These are phyloP conservation scores for Garrulus glandarius DNA, from an alignment of 2,797 vertebrate genomes.

Conservation along the genomic window DNA sequence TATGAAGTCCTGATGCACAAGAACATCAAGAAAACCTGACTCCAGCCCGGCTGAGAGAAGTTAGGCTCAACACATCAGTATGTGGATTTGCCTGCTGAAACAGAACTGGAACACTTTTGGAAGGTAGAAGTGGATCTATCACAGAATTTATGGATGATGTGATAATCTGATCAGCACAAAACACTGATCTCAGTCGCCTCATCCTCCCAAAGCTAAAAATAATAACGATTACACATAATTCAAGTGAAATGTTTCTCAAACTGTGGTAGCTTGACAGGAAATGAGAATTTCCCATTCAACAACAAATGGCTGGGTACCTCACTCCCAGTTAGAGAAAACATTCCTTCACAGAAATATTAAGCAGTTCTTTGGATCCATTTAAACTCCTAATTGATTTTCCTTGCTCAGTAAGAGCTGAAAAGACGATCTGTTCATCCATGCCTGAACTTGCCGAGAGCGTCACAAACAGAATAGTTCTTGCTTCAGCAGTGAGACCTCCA, in stretches of 20 bases:
- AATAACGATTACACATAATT: neutral
- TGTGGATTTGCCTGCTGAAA: neutral
- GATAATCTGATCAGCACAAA: neutral
- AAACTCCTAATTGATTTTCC: neutral
- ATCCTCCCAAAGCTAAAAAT: neutral
- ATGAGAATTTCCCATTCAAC: neutral
- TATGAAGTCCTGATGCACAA: accelerated
- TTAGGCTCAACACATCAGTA: neutral
- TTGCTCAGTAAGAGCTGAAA: neutral
- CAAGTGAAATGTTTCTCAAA: neutral
- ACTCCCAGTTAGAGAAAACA: neutral
- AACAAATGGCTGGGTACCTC: neutral
- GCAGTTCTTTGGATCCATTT: neutral
- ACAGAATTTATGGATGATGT: neutral
- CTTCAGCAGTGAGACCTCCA: neutral
- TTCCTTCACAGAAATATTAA: neutral
- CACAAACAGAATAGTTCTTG: neutral
- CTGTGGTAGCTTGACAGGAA: neutral
- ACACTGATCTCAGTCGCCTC: neutral
- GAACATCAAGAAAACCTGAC: neutral
- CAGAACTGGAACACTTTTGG: neutral
- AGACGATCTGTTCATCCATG: neutral
- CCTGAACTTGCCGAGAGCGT: neutral
- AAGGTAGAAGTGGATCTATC: neutral
- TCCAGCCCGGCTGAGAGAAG: neutral